These are phyloP conservation scores for Morone saxatilis DNA, from an alignment of 2,113 vertebrate genomes.

Conservation along the genomic window DNA sequence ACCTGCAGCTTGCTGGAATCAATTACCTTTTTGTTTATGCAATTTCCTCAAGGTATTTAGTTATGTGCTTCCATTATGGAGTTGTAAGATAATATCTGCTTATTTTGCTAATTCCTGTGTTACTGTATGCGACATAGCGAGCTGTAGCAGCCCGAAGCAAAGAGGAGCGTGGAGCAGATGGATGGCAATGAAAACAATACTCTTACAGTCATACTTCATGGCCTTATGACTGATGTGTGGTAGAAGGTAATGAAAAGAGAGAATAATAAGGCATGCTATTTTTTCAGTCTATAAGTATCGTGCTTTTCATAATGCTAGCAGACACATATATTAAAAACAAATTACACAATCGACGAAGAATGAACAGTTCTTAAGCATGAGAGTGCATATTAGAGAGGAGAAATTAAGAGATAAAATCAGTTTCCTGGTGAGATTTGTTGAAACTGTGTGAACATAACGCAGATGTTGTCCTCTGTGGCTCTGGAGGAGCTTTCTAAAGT, in stretches of 20 bases:
- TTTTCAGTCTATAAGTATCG: not conserved
- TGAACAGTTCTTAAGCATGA: not conserved
- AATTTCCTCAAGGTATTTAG: conserved; percentile 80
- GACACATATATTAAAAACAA: not conserved
- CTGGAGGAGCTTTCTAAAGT: no score
- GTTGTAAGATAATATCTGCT: conserved; percentile 79
- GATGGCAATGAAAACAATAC: conserved; percentile 39
- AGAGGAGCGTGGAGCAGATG: conserved; percentile 44
- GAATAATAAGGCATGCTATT: conserved; percentile 11
- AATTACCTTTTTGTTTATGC: conserved; percentile 91
- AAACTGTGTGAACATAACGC: no score
- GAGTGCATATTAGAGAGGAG: not conserved
- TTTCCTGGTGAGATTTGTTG: no score
- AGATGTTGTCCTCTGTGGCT: no score
- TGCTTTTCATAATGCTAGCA: conserved; percentile 3
- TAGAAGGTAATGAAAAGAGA: conserved; percentile 17
- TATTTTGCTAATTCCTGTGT: conserved; percentile 73
- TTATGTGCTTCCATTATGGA: conserved; percentile 75
- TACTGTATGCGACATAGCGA: conserved; percentile 56
- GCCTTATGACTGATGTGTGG: conserved; percentile 38
- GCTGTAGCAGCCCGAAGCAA: conserved; percentile 52
- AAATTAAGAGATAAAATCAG: not conserved
- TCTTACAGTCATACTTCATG: not conserved
- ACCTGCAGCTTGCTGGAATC: conserved; percentile 97
- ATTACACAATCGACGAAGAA: not conserved